Conservation (phyloP, 2,888 invertebrate species). For the Drosophila cyrtoloma region DNA sequence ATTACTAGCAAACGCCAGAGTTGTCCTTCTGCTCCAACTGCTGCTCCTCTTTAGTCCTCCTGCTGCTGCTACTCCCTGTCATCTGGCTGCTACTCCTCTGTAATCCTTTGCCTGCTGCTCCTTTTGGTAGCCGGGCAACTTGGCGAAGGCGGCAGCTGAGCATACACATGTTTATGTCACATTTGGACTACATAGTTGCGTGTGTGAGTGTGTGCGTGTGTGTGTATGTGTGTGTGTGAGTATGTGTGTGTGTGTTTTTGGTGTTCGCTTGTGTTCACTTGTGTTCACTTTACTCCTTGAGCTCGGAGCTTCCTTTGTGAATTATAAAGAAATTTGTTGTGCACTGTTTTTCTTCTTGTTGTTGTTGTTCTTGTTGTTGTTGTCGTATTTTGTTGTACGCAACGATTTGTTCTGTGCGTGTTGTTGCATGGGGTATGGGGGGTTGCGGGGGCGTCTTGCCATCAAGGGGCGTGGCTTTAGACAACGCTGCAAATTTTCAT, state of each 20-base stretch:
- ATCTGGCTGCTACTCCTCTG: constrained; percentile 2
- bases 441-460: background rate
- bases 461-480: constrained; percentile 18
- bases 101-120: constrained; percentile 67
- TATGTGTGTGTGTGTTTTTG: constrained; percentile 21
- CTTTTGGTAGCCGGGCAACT: constrained; percentile 48
- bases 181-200: constrained; percentile 62
- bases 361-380: background rate
- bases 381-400: constrained; percentile 31
- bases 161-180: constrained; percentile 77
- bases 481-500: constrained; percentile 52
- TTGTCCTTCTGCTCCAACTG: constrained; percentile 7
- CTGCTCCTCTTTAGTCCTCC: background rate
- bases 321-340: constrained; percentile 77
- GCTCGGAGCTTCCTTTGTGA: constrained; percentile 76
- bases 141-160: constrained; percentile 63
- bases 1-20: constrained; percentile 38
- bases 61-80: background rate
- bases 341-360: constrained; percentile 22
- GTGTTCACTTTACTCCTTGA: constrained; percentile 60
- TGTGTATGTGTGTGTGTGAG: constrained; percentile 5
- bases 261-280: constrained; percentile 18
- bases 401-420: constrained; percentile 44
- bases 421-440: background rate
- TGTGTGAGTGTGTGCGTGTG: constrained; percentile 10